These are phyloP conservation scores for Baccha elongata DNA, from an alignment of 2,888 invertebrate species.

Conservation along the genomic window DNA sequence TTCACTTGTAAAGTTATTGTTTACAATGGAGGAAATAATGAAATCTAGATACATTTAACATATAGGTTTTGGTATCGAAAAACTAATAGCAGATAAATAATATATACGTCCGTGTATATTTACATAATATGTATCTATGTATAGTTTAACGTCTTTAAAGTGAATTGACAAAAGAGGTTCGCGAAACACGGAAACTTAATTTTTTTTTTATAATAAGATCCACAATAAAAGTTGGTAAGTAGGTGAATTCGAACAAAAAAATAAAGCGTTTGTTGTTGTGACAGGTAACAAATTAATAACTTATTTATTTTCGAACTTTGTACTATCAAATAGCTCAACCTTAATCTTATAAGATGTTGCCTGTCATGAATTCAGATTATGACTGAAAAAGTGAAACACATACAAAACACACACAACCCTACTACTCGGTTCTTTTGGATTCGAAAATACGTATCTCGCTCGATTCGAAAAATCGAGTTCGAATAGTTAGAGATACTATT, in stretches of 20 bases:
- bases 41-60: conserved; percentile 60
- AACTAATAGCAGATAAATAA: conserved; percentile 25
- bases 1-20: conserved; percentile 42
- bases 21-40: conserved; percentile 41
- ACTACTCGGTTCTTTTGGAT: conserved; percentile 16
- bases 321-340: conserved; percentile 77
- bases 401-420: conserved; percentile 82
- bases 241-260: conserved; percentile 4
- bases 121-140: conserved; percentile 28
- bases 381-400: conserved; percentile 82
- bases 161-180: conserved; percentile 54
- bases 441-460: conserved; percentile 35
- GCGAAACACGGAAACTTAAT: conserved; percentile 53
- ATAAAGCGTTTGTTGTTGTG: conserved; percentile 10
- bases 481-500: conserved; percentile 72
- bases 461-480: conserved; percentile 74
- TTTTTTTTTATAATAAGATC: background rate
- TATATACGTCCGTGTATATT: conserved; percentile 61
- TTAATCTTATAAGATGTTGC: conserved; percentile 81
- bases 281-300: conserved; percentile 5
- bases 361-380: conserved; percentile 83
- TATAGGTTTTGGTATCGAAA: conserved; percentile 39
- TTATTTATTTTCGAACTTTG: conserved; percentile 17
- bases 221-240: background rate
- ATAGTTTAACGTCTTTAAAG: conserved; percentile 2